Percentiles rank a stretch among this genome's conserved stretches.
phyloP scores from a whole-genome alignment of 1,140 invertebrate genomes.

The Heliconius congener region DNA sequence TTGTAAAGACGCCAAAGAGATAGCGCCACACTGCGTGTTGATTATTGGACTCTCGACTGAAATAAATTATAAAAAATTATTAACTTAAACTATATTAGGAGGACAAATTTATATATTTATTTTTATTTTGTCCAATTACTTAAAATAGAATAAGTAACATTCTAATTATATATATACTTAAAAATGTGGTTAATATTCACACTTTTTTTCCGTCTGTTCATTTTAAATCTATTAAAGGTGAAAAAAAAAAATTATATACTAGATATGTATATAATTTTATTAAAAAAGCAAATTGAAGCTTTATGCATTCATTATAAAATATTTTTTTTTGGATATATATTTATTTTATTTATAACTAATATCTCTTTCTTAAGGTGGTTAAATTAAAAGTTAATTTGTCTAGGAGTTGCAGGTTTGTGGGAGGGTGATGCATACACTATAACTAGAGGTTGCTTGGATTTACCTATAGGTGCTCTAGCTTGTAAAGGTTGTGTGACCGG shows the following conservation, averaged over 20 bases:
- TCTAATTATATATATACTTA: background rate
- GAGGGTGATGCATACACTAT: slow-evolving; percentile 33
- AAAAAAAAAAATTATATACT: too few relatives aligned
- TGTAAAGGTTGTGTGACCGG: slow-evolving; percentile 70
- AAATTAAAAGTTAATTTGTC: background rate
- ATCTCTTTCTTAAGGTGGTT: background rate
- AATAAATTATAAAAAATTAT: slow-evolving; percentile 46
- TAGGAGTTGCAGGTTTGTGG: slow-evolving; percentile 12
- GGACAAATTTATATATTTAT: background rate
- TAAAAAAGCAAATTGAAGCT: background rate
- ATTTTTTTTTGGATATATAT: background rate
- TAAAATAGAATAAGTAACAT: background rate
- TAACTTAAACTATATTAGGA: background rate
- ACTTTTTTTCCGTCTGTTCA: too few relatives aligned
- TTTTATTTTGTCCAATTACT: background rate
- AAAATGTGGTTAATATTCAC: too few relatives aligned
- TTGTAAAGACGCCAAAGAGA: slow-evolving; percentile 77
- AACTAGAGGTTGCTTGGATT: slow-evolving; percentile 41
- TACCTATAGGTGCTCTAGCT: slow-evolving; percentile 77
- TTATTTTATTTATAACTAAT: background rate
- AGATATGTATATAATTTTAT: too few relatives aligned
- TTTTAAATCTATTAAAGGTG: too few relatives aligned
- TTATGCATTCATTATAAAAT: background rate
- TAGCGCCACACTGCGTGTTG: slow-evolving; percentile 74
- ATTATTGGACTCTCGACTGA: slow-evolving; percentile 77